phyloP scores from a whole-genome alignment of 53 echinoderm and acorn worm genomes.

The Zoroaster sp. region DNA sequence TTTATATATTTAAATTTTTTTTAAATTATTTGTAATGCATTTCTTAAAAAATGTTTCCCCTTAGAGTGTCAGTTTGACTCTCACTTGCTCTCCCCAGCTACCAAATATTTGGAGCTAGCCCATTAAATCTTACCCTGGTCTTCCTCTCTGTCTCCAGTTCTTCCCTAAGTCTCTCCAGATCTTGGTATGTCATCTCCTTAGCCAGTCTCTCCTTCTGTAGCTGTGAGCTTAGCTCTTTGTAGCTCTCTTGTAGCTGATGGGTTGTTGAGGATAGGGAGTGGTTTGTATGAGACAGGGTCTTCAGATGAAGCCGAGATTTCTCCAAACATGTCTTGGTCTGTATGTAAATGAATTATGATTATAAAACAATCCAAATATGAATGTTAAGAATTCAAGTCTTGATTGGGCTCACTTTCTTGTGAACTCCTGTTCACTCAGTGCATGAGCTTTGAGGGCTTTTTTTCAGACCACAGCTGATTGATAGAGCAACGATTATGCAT shows the following conservation, averaged over 20 bases:
- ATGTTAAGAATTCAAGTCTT: neutral
- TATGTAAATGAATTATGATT: neutral
- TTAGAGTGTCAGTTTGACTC: too few species aligned
- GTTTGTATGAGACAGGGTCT: constrained; percentile 35
- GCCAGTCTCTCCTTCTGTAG: constrained; percentile 19
- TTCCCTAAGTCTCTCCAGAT: neutral
- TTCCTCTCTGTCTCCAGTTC: constrained; percentile 28
- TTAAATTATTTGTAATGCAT: too few species aligned
- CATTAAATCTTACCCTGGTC: constrained; percentile 5
- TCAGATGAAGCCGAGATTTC: constrained; percentile 24
- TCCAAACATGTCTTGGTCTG: constrained; percentile 33
- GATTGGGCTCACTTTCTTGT: neutral
- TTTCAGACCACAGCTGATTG: too few species aligned
- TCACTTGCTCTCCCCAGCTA: too few species aligned
- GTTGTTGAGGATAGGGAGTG: constrained; percentile 1
- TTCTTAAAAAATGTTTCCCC: too few species aligned
- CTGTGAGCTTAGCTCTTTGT: constrained; percentile 35
- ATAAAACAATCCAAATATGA: neutral
- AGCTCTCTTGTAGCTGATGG: constrained; percentile 13
- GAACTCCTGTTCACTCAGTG: too few species aligned
- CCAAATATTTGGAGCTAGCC: too few species aligned
- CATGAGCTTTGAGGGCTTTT: too few species aligned
- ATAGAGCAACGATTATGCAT: too few species aligned
- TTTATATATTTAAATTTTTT: too few species aligned
- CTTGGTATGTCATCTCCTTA: constrained; percentile 2